Evolutionary conservation across 2,113 vertebrate species (phyloP).

Genomic region (Phainopepla nitens): DNA sequence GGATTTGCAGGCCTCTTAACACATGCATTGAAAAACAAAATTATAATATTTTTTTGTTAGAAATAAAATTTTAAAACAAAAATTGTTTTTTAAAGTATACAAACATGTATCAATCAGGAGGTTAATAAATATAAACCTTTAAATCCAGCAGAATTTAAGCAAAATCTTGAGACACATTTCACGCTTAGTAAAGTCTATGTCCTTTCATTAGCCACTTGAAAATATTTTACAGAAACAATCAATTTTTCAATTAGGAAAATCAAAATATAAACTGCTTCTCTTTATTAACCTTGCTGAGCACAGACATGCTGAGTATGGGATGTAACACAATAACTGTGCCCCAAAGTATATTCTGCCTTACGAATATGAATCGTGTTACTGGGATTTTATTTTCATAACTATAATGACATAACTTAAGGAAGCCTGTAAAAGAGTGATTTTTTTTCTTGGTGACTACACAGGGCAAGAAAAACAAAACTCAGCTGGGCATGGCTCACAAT

Average conservation of each 20-base stretch:
- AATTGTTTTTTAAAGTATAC: background rate
- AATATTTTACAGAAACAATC: background rate
- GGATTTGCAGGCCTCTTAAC: background rate
- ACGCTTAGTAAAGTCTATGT: background rate
- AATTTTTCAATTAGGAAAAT: background rate
- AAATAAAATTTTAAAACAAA: background rate
- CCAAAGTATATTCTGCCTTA: background rate
- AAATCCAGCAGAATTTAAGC: background rate
- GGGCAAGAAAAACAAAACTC: background rate
- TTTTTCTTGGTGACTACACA: background rate
- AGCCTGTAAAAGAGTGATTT: rapidly evolving
- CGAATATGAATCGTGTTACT: background rate
- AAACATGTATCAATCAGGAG: background rate
- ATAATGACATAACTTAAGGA: background rate
- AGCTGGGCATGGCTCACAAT: rapidly evolving
- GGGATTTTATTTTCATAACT: background rate
- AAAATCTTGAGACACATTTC: background rate
- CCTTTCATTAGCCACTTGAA: background rate
- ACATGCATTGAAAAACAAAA: background rate
- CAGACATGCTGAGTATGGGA: background rate
- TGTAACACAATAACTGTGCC: background rate
- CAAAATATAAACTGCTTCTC: background rate
- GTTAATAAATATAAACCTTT: background rate
- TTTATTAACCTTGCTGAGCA: background rate
- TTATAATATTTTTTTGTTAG: background rate